A percentile compares a stretch with the other conserved stretches of the same genome.
phyloP scores from a whole-genome alignment of 2,113 vertebrate species.

The Etheostoma cragini region DNA sequence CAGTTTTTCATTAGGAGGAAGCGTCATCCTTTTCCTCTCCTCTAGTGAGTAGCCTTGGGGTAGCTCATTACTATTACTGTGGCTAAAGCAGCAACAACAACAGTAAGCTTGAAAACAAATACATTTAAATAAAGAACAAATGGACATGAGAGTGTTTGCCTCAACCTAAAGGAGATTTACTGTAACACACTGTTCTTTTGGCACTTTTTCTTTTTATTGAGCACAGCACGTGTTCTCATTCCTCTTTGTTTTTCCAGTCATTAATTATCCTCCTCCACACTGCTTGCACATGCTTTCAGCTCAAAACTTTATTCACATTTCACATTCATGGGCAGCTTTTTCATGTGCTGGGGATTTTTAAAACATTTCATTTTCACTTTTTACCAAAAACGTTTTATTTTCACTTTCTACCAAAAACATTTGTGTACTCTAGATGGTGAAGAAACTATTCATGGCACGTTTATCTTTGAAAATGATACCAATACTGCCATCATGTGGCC shows the following conservation, averaged over 20 bases:
- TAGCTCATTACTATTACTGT: constrained; percentile 36
- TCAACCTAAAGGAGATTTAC: constrained; percentile 6
- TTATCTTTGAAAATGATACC: not conserved
- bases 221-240: not conserved
- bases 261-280: not conserved
- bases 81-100: constrained; percentile 11
- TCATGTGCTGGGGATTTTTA: not conserved
- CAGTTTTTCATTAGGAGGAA: constrained; percentile 37
- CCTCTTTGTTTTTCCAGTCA: not conserved
- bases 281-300: not conserved
- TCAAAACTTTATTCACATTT: not conserved
- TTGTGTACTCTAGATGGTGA: not conserved
- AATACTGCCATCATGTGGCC: constrained; percentile 33
- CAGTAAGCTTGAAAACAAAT: constrained; percentile 2
- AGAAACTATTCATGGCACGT: not conserved
- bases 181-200: not conserved
- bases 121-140: constrained; percentile 26
- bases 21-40: constrained; percentile 19
- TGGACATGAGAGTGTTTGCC: not conserved
- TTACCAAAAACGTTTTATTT: not conserved
- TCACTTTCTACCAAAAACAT: not conserved
- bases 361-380: not conserved
- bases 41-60: constrained; percentile 1
- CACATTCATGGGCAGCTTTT: not conserved
- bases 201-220: not conserved